Conservation (phyloP, 2,113 vertebrate species). For the Phyllopteryx taeniolatus region DNA sequence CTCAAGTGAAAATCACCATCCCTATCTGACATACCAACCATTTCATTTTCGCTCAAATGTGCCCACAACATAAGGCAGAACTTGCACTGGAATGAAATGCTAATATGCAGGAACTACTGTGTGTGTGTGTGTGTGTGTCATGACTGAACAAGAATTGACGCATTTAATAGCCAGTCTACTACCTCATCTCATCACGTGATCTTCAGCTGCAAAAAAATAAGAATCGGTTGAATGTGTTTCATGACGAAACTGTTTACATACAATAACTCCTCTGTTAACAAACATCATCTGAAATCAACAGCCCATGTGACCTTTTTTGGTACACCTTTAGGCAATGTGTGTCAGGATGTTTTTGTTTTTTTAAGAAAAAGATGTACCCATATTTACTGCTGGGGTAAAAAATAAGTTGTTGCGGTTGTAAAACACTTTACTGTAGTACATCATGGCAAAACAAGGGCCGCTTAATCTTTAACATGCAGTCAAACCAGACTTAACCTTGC, state of each 20-base stretch:
- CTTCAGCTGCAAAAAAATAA: not conserved
- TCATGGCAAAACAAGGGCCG: slow-evolving; percentile 54
- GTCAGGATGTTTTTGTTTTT: slow-evolving; percentile 16
- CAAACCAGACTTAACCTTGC: slow-evolving; percentile 30
- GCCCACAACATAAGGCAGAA: too few relatives aligned
- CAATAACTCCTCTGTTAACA: not conserved
- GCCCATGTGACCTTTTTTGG: not conserved
- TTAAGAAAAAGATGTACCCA: slow-evolving; percentile 41
- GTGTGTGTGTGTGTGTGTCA: too few relatives aligned
- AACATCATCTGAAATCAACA: not conserved
- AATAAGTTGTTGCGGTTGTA: slow-evolving; percentile 35
- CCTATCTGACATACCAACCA: too few relatives aligned
- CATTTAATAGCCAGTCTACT: not conserved
- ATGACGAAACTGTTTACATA: not conserved
- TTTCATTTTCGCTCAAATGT: too few relatives aligned
- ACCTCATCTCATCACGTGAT: not conserved
- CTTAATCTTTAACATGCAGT: slow-evolving; percentile 20
- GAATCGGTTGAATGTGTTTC: not conserved
- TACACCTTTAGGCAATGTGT: not conserved
- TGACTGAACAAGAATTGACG: too few relatives aligned
- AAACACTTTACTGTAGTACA: slow-evolving; percentile 33
- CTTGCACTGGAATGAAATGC: too few relatives aligned
- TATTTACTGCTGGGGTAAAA: slow-evolving; percentile 46
- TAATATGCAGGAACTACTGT: too few relatives aligned
- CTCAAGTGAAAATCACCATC: too few relatives aligned